These are phyloP conservation scores for Villa cingulata DNA, from an alignment of 2,888 invertebrate species.

Conservation along the genomic window DNA sequence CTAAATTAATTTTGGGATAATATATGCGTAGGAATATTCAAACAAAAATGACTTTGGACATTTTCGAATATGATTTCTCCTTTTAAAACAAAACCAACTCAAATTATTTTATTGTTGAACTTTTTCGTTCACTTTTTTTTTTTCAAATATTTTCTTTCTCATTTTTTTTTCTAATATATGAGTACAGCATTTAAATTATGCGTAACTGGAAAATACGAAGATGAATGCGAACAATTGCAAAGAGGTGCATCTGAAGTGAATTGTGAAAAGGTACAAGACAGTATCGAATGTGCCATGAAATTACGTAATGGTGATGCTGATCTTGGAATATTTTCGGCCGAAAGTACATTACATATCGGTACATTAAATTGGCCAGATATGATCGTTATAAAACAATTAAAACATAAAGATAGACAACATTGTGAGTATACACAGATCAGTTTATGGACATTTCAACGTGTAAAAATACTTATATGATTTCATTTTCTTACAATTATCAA, in stretches of 20 bases:
- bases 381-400: constrained; percentile 39
- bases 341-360: constrained; percentile 44
- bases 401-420: constrained; percentile 27
- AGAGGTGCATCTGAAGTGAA: constrained; percentile 14
- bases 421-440: no score
- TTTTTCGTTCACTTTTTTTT: no score
- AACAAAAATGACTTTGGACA: no score
- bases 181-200: constrained; percentile 15
- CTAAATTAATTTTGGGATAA: no score
- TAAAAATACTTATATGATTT: background rate
- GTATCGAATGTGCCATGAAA: constrained; percentile 47
- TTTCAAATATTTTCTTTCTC: no score
- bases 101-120: no score
- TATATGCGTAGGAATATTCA: no score
- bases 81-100: no score
- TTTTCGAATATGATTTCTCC: no score
- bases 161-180: no score
- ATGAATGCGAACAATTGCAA: constrained; percentile 15
- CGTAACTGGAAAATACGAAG: constrained; percentile 8
- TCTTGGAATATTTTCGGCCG: constrained; percentile 46
- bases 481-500: constrained; percentile 7
- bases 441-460: no score
- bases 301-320: constrained; percentile 41
- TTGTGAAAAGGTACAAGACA: constrained; percentile 25
- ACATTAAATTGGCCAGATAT: constrained; percentile 35